These are phyloP conservation scores for Cyclina sinensis DNA, from an alignment of 1,140 invertebrate genomes.

Conservation along the genomic window DNA sequence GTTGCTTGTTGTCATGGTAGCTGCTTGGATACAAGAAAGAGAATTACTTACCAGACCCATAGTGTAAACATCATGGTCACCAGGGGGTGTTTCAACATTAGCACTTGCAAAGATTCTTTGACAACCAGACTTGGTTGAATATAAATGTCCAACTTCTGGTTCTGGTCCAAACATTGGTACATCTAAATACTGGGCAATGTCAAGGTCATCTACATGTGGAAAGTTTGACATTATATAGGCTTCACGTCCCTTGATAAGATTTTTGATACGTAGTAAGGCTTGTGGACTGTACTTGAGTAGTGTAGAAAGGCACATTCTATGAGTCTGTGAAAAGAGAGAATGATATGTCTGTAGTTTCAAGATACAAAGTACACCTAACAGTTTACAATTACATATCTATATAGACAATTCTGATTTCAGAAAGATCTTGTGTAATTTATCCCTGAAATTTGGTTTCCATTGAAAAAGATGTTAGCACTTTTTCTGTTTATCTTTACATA, in stretches of 20 bases:
- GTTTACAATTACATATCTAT: too few relatives aligned
- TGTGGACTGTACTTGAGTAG: constrained; percentile 86
- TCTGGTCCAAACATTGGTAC: constrained; percentile 85
- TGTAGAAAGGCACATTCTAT: constrained; percentile 86
- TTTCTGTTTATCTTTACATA: too few relatives aligned
- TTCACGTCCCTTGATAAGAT: constrained; percentile 84
- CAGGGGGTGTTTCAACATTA: constrained; percentile 83
- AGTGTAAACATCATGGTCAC: constrained; percentile 86
- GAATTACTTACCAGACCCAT: constrained; percentile 81
- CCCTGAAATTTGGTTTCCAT: too few relatives aligned
- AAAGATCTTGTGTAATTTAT: too few relatives aligned
- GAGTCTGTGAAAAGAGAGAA: constrained; percentile 78
- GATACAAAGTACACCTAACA: too few relatives aligned
- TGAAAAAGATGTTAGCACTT: too few relatives aligned
- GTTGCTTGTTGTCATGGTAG: too few relatives aligned
- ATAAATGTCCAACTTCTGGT: constrained; percentile 85
- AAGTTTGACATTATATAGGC: constrained; percentile 86
- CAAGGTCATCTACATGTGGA: constrained; percentile 85
- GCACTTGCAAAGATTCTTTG: constrained; percentile 86
- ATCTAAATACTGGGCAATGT: constrained; percentile 83
- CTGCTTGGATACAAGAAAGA: too few relatives aligned
- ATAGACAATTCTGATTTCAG: too few relatives aligned
- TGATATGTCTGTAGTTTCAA: too few relatives aligned
- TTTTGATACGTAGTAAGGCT: constrained; percentile 83
- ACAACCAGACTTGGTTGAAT: constrained; percentile 86